Evolutionary conservation across 2,113 vertebrate species (phyloP), one percentile per base, ranked within the genome.

Genomic region (Silurus meridionalis): DNA sequence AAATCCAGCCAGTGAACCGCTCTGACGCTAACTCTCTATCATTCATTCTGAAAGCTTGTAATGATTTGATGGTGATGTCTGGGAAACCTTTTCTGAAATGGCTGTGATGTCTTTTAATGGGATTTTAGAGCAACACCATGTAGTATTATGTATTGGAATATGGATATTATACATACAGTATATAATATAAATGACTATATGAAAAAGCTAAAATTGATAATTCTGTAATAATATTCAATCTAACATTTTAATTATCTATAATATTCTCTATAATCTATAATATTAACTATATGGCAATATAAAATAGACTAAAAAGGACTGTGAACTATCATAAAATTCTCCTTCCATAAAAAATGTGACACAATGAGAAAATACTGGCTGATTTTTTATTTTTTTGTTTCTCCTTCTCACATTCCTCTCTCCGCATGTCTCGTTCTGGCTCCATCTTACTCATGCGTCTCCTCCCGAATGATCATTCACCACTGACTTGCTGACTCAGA

Each of bases 391-490:
- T 53, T 28, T 28, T 23, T 60, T 63, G 21, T 61, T 52, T 23
- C 52, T 74, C 23, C 3, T 50, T 82, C 63, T 21, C 14, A 61
- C 57, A 80, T 61, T 80, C 53, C 66, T 86, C 50, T 25, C 58
- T 82, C 58, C n/a, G 28, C 50, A 85, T 61, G 55, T 77, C 83
- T 78, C 78, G 6, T 53, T 85, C 85, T 89, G 21, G 19, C 87
- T 89, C 63, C 72, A 52, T 83, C 79, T 83, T 83, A n/a, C 57
- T 74, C 72, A 74, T 64, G 21, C 53, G 88, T 58, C 83, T 81
- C 58, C 75, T 87, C 82, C 61, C 69, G 82, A 87, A 69, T 77
- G 83, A 82, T 46, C 81, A 83, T 69, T 89, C 84, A 81, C 74
- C 75, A 86, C 69, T 75, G 61, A 52, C 53, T 86, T 57, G 86